phyloP scores from a whole-genome alignment of 2,113 vertebrate species.

The Hippocampus barbouri region DNA sequence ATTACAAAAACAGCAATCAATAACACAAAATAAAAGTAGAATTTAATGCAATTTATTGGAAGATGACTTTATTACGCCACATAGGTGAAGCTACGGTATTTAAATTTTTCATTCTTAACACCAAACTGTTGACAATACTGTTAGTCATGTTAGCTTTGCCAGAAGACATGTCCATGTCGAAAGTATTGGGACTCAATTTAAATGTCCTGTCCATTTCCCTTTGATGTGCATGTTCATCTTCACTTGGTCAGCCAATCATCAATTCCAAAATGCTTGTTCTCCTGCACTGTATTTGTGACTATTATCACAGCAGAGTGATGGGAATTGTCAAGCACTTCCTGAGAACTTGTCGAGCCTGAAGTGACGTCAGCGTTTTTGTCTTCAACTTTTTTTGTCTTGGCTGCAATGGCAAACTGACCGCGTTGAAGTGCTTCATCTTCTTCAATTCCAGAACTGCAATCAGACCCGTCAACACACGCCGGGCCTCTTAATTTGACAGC shows the following conservation, averaged over 20 bases:
- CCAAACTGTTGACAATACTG: background rate
- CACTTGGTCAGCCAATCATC: background rate
- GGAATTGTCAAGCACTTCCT: background rate
- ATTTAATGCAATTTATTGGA: background rate
- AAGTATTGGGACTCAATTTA: background rate
- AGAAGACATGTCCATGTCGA: background rate
- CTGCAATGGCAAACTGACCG: slow-evolving; percentile 5
- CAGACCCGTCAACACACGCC: background rate
- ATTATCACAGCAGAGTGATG: slow-evolving; percentile 10
- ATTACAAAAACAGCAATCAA: background rate
- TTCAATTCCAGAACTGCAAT: slow-evolving; percentile 11
- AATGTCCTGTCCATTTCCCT: background rate
- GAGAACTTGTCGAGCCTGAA: background rate
- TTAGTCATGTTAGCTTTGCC: background rate
- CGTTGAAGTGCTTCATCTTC: background rate
- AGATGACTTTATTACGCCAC: background rate
- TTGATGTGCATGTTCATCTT: background rate
- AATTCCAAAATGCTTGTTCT: slow-evolving; percentile 6
- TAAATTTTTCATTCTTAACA: background rate
- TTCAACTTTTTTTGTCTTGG: background rate
- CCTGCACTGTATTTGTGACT: background rate
- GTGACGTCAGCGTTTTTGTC: background rate
- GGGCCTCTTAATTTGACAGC: background rate
- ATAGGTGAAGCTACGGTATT: too few relatives aligned
- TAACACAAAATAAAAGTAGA: background rate